Evolutionary conservation across 2,888 invertebrate genomes (phyloP).

Genomic region (Tachina lurida): DNA sequence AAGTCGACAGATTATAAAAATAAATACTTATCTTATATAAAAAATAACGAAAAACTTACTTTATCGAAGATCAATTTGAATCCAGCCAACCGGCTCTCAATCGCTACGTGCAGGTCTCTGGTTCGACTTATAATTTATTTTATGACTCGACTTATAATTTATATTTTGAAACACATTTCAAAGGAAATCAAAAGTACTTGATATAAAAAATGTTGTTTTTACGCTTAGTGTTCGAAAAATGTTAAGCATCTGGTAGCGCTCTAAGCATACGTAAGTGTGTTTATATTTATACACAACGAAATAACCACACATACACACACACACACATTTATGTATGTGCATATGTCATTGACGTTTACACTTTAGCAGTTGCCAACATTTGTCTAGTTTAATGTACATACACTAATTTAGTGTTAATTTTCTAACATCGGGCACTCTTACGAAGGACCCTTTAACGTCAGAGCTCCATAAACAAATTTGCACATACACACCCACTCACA

Average conservation of each 20-base stretch:
- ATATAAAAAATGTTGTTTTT: too few relatives aligned
- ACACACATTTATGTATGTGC: background rate
- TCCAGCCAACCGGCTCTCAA: too few relatives aligned
- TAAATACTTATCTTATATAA: too few relatives aligned
- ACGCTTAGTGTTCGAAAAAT: background rate
- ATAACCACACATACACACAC: background rate
- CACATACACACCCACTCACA: background rate
- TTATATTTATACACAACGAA: background rate
- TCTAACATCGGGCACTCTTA: conserved; percentile 36
- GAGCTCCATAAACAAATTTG: background rate
- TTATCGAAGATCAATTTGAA: too few relatives aligned
- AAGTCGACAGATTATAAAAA: too few relatives aligned
- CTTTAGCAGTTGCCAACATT: conserved; percentile 66
- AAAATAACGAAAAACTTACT: too few relatives aligned
- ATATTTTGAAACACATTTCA: too few relatives aligned
- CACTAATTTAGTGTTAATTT: conserved; percentile 67
- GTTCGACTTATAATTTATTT: too few relatives aligned
- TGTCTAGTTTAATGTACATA: conserved; percentile 54
- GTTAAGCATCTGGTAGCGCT: conserved; percentile 13
- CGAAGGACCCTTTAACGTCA: conserved; percentile 2
- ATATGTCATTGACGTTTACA: conserved; percentile 62
- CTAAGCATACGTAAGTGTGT: background rate
- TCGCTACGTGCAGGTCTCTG: too few relatives aligned
- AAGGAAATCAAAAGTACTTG: too few relatives aligned
- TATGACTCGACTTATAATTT: too few relatives aligned